Conservation (phyloP, 2,797 vertebrate species). For the Malurus leucopterus region DNA sequence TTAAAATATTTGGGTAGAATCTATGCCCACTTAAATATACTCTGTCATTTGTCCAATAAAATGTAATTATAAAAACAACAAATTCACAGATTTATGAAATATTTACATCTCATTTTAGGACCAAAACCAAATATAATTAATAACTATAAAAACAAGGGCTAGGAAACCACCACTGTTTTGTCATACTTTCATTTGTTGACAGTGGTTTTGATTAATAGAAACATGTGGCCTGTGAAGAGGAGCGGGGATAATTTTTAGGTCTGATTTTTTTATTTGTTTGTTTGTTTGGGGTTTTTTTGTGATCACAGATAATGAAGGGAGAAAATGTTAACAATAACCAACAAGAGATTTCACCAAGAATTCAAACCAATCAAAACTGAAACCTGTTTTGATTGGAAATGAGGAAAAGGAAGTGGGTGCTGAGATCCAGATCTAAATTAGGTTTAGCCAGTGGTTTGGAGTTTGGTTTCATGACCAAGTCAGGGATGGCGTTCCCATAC, state of each 20-base stretch:
- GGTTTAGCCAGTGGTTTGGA: background rate
- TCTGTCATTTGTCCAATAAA: constrained; percentile 47
- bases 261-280: background rate
- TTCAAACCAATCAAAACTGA: constrained; percentile 1
- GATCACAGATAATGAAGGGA: background rate
- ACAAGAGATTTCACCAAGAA: constrained; percentile 12
- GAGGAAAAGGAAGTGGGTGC: constrained; percentile 35
- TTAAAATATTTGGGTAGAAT: constrained; percentile 42
- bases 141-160: constrained; percentile 31
- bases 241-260: background rate
- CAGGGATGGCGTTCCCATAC: background rate
- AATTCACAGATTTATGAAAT: constrained; percentile 57
- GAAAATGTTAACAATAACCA: constrained; percentile 5
- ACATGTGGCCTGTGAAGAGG: background rate
- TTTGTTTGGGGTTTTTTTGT: background rate
- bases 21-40: constrained; percentile 47
- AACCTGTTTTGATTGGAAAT: constrained; percentile 46
- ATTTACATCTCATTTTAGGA: constrained; percentile 47
- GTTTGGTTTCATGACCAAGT: constrained; percentile 25
- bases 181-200: constrained; percentile 40
- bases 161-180: constrained; percentile 34
- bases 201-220: constrained; percentile 40
- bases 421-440: constrained; percentile 41
- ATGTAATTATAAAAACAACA: constrained; percentile 25
- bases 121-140: constrained; percentile 55